Evolutionary conservation across 2,113 vertebrate genomes (phyloP).

Genomic region (Mionectes macconnelli): DNA sequence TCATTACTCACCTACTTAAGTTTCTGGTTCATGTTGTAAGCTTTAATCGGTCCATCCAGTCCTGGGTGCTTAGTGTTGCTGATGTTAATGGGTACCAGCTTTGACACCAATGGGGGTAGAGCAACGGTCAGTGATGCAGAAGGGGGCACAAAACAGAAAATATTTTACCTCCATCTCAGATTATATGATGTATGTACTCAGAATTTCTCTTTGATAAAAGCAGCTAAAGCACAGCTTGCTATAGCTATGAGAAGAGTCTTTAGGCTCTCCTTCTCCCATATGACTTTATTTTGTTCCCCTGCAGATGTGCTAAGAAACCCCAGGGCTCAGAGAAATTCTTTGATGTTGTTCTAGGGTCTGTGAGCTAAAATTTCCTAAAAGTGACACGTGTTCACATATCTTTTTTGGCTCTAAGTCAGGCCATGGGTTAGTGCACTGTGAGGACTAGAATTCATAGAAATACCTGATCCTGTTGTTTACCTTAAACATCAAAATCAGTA

Average conservation of each 20-base stretch:
- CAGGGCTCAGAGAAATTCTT: neutral
- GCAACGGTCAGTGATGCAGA: neutral
- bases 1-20: neutral
- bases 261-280: neutral
- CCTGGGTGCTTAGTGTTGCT: neutral
- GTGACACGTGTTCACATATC: fast-evolving
- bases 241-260: neutral
- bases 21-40: neutral
- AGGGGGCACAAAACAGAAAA: neutral
- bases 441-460: neutral
- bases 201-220: neutral
- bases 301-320: neutral
- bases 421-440: neutral
- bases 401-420: neutral
- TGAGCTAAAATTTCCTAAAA: neutral
- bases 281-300: neutral
- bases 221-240: neutral
- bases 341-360: neutral
- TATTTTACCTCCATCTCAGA: neutral
- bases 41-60: neutral
- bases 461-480: neutral
- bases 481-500: neutral
- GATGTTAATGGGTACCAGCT: neutral
- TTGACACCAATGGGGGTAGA: neutral
- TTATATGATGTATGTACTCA: neutral